Evolutionary conservation across 2,888 invertebrate genomes (phyloP), one percentile per base, ranked within the genome.

Genomic region (Spodoptera littoralis): DNA sequence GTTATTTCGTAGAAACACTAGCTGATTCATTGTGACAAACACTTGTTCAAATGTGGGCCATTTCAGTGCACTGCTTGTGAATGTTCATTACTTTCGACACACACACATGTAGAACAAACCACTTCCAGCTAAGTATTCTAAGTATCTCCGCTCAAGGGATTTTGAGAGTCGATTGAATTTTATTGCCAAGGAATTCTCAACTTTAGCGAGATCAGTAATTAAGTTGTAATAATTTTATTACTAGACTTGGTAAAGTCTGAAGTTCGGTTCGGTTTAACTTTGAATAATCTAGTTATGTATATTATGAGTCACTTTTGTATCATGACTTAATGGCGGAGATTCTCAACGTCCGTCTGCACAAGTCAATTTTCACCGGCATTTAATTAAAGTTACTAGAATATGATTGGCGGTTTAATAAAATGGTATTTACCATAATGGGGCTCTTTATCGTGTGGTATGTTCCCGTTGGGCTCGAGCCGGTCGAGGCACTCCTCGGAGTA

Each of bases 401-500:
- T 9, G 9, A 36, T 36, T 36, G 36, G 36, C 2, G 36, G 9
- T 36, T 36, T 36, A 9, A 36, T 36, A 36, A 6, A 8, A 48
- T 36, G 11, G 30, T 66, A 87, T 92, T 87, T 18, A 94, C 94
- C 94, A 79, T 93, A 94, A 83, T 93, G 94, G 92, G 97, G 96
- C 82, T 96, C 96, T 95, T 98, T 98, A 89, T 97, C 97, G 91
- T 97, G 96, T 87, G 97, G 98, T 95, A 98, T 98, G 95, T 98
- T 98, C 87, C 98, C 98, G 95, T 98, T 98, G 88, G 97, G 98
- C 95, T 98, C 98, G 87, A 98, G 96, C 90, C 98, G 96, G 95
- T 98, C 98, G 90, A 98, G 96, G 95, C 97, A 98, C 95, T 98
- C 98, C 88, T 98, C 98, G 65, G 98, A 98, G 96, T 98, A 98